Evolutionary conservation across 2,113 vertebrate species (phyloP).

Genomic region (Dromas ardeola): DNA sequence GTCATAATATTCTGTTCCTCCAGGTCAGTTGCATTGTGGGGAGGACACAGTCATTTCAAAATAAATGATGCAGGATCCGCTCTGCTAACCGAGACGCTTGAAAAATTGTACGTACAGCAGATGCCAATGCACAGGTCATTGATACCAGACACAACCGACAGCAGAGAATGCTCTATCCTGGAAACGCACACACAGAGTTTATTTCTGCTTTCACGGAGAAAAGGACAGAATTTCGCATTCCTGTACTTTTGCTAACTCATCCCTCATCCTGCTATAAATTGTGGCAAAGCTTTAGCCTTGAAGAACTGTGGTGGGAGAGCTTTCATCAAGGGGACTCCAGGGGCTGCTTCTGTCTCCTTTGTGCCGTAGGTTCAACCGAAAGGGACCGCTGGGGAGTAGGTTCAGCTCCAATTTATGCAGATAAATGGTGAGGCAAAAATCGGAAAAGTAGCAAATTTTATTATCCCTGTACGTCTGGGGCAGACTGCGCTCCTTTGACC

Average conservation of each 20-base stretch:
- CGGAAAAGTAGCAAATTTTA: background rate
- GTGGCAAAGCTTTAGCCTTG: background rate
- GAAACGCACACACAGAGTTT: background rate
- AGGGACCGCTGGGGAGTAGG: background rate
- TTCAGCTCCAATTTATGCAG: background rate
- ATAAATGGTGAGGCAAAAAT: background rate
- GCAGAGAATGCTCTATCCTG: background rate
- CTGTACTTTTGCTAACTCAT: background rate
- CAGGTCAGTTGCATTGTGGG: background rate
- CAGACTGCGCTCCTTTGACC: background rate
- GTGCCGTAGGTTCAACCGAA: background rate
- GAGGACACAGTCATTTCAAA: background rate
- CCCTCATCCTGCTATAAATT: background rate
- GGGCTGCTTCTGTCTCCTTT: background rate
- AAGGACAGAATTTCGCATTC: background rate
- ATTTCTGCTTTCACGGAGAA: background rate
- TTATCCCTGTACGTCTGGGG: background rate
- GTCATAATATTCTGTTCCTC: background rate
- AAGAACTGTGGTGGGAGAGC: background rate
- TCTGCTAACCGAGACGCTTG: background rate
- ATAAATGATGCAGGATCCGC: background rate
- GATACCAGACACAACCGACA: background rate
- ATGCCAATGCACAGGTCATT: background rate
- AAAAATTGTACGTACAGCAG: background rate
- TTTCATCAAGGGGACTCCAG: background rate